A percentile compares a stretch with the other conserved stretches of the same genome.
phyloP scores from a whole-genome alignment of 2,113 vertebrate genomes.

The Crypturellus undulatus region DNA sequence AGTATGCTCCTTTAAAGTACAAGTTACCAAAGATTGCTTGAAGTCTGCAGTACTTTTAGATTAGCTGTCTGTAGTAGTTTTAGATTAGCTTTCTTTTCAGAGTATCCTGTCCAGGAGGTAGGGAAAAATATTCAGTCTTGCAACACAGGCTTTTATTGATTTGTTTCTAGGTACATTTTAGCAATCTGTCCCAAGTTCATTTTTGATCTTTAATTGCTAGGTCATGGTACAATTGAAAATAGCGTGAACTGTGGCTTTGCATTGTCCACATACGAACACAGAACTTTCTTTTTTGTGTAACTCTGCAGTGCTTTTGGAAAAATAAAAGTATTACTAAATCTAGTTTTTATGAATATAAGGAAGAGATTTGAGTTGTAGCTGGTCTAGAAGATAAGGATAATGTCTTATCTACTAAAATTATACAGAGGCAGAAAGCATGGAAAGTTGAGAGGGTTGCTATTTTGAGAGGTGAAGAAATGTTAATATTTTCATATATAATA shows the following conservation, averaged over 20 bases:
- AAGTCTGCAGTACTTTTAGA: not conserved
- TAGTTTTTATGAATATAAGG: not conserved
- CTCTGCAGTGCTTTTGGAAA: not conserved
- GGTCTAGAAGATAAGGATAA: not conserved
- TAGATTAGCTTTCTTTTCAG: too few species aligned
- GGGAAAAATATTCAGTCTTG: not conserved
- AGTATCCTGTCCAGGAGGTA: not conserved
- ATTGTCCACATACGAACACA: not conserved
- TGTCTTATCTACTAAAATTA: not conserved
- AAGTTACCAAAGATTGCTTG: not conserved
- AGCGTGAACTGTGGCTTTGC: not conserved
- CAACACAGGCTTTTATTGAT: conserved; percentile 12
- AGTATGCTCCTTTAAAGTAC: not conserved
- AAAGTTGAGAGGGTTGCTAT: not conserved
- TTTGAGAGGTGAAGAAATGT: not conserved
- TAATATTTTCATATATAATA: not conserved
- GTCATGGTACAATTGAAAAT: not conserved
- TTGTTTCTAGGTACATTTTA: not conserved
- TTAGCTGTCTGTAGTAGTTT: too few species aligned
- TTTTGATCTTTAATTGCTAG: conserved; percentile 7
- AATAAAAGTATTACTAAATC: not conserved
- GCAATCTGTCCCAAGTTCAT: conserved; percentile 19
- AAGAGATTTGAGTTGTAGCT: not conserved
- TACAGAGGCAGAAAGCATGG: not conserved
- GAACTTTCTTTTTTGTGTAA: not conserved